A percentile compares a stretch with the other conserved stretches of the same genome.
Conservation (phyloP, 23 tunicate genomes). For the Phallusia fumigata region DNA sequence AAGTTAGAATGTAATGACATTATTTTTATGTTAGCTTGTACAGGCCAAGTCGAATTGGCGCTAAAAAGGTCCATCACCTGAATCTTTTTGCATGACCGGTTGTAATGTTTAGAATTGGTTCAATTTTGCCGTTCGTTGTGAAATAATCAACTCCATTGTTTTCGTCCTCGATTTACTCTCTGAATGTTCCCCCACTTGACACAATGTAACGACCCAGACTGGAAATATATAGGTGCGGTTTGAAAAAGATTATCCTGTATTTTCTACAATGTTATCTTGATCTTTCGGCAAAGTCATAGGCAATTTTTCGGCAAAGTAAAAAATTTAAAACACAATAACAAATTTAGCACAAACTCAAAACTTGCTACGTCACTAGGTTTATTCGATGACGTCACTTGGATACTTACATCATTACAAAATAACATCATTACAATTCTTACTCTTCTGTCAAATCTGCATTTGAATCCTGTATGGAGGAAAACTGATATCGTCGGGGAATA, state of each 20-base stretch:
- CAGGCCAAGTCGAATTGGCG: too few species aligned
- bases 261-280: too few species aligned
- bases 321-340: too few species aligned
- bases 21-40: too few species aligned
- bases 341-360: too few species aligned
- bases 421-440: background rate
- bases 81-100: slow-evolving; percentile 63
- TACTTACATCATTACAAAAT: too few species aligned
- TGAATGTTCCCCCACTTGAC: slow-evolving; percentile 8
- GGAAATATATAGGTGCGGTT: background rate
- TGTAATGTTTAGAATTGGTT: slow-evolving; percentile 28
- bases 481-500: background rate
- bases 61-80: slow-evolving; percentile 26
- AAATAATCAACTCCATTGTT: slow-evolving; percentile 39
- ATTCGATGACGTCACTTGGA: too few species aligned
- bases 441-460: background rate
- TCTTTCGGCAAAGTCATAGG: too few species aligned
- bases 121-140: slow-evolving; percentile 68
- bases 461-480: background rate
- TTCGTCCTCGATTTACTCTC: slow-evolving; percentile 18
- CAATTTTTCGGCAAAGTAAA: too few species aligned
- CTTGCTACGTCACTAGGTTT: too few species aligned
- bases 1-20: too few species aligned
- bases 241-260: too few species aligned
- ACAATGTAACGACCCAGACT: background rate